A percentile compares a stretch with the other conserved stretches of the same genome.
phyloP scores from a whole-genome alignment of 2,797 vertebrate species.

The Syncerus caffer region DNA sequence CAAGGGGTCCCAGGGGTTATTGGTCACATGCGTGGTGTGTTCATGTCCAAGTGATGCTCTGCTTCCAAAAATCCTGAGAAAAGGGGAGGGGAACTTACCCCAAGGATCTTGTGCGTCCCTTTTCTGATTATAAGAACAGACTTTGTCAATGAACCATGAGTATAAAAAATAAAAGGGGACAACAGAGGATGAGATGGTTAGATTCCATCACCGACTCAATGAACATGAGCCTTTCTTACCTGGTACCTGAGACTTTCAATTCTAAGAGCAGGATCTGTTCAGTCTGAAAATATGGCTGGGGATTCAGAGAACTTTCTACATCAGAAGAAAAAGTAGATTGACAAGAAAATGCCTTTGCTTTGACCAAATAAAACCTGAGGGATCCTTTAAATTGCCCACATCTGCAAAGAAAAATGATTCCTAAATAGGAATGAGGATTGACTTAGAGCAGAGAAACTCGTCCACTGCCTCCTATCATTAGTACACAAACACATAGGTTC shows the following conservation, averaged over 20 bases:
- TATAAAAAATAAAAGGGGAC: background rate
- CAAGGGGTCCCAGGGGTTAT: rapidly evolving
- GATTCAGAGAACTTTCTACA: background rate
- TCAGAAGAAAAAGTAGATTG: background rate
- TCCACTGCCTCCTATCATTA: background rate
- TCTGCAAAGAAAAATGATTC: no score
- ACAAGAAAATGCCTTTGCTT: background rate
- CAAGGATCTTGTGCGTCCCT: rapidly evolving
- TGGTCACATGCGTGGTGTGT: rapidly evolving
- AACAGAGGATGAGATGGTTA: background rate
- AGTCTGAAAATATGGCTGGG: background rate
- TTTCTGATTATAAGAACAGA: background rate
- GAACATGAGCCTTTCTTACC: background rate
- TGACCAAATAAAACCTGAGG: background rate
- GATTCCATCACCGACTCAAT: background rate
- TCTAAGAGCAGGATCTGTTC: no score
- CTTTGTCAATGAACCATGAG: background rate
- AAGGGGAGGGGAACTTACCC: background rate
- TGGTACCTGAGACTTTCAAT: rapidly evolving
- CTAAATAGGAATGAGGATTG: background rate
- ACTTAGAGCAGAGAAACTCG: background rate
- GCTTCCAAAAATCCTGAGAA: background rate
- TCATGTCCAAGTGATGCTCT: rapidly evolving
- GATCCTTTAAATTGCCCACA: background rate
- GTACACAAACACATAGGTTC: rapidly evolving